Evolutionary conservation across 2,888 invertebrate species (phyloP).

Genomic region (Sphaerophoria rueppellii): DNA sequence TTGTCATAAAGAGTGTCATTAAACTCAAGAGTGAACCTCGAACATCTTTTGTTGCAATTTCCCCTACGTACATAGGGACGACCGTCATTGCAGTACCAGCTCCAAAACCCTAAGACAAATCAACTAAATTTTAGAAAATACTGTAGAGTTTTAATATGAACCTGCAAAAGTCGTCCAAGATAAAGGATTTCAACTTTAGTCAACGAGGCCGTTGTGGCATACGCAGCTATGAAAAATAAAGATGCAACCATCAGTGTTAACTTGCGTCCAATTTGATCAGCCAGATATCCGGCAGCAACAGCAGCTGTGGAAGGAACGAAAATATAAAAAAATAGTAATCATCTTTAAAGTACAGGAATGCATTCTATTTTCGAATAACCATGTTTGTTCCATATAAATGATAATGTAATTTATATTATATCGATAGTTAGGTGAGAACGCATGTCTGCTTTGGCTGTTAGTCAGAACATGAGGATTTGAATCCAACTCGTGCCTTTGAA

Average conservation of each 20-base stretch:
- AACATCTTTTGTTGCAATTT: constrained; percentile 90
- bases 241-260: constrained; percentile 86
- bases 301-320: constrained; percentile 81
- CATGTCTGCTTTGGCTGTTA: too few relatives aligned
- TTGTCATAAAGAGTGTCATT: constrained; percentile 86
- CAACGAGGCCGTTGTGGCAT: constrained; percentile 86
- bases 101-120: constrained; percentile 83
- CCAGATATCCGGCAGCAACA: constrained; percentile 86
- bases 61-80: constrained; percentile 93
- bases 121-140: neutral
- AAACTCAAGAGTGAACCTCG: constrained; percentile 92
- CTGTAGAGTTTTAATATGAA: neutral
- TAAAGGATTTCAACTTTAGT: constrained; percentile 84
- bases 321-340: too few relatives aligned
- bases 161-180: constrained; percentile 81
- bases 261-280: constrained; percentile 87
- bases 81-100: constrained; percentile 88
- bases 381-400: too few relatives aligned
- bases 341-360: too few relatives aligned
- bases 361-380: too few relatives aligned
- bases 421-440: too few relatives aligned
- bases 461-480: too few relatives aligned
- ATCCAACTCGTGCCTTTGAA: too few relatives aligned
- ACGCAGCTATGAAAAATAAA: constrained; percentile 88
- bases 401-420: too few relatives aligned